Base-by-base conservation (phyloP, 2,797 vertebrate genomes). In the Liparis tanakae region DNA sequence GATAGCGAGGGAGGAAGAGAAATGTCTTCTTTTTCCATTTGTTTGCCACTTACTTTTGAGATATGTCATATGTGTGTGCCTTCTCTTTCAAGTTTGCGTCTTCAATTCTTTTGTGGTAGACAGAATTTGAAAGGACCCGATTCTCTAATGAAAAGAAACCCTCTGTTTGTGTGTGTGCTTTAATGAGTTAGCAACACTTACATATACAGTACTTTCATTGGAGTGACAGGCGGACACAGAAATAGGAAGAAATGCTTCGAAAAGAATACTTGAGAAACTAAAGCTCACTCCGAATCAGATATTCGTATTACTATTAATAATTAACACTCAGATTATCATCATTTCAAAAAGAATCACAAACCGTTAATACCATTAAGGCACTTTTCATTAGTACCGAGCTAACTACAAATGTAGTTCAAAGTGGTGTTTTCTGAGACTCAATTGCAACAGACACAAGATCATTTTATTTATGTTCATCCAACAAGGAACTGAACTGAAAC, bases 21-120 rank as follows among this genome's bases (percentile, higher is more conserved):
- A 85, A 83, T 85, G 72, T 86, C 79, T 87, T 87, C 54, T 80
- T 87, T 91, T 88, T 84, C 63, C 53, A 76, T 88, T 87, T 89
- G 78, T 91, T 83, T 91, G 72, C 71, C 78, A 85, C 82, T 54
- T 83, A 59, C 78, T 80, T 89, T 86, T 82, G 70, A 82, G 72
- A 72, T 60, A 78, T 88, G 84, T 81, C 83, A 88, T 76, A 80
- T 77, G 58, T 18, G 56, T 56, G 73, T 61, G 43, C 61, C 60
- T 81, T 64, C 43, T 73, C 70, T 84, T 86, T 86, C 74, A 87
- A 76, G 81, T 81, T 74, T 72, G 53, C 64, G 22, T 84, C 78
- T 63, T 83, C 78, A 57, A 51, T 79, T 86, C 48, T 89, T 80
- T 84, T 79, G 74, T 75, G 70, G 69, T 69, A 87, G 82, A 68